phyloP scores from a whole-genome alignment of 2,797 vertebrate species.

The Etheostoma nigrum region DNA sequence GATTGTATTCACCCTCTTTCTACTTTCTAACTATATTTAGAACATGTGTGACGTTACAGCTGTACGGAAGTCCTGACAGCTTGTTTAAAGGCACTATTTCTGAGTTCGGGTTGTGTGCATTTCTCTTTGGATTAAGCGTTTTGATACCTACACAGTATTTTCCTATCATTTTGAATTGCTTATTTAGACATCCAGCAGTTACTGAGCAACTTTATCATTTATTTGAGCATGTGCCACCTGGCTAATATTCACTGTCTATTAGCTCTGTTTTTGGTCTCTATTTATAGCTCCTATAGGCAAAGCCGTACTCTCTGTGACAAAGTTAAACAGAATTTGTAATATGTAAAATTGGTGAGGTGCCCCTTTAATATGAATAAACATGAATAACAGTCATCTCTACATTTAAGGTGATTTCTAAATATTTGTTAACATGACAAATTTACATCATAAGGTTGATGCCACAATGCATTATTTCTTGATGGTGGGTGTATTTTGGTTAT shows the following conservation, averaged over 20 bases:
- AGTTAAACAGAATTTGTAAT: background rate
- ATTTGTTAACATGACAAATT: background rate
- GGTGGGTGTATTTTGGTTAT: background rate
- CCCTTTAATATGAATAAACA: background rate
- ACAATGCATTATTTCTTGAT: background rate
- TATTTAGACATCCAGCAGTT: background rate
- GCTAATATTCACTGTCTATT: background rate
- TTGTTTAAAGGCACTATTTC: too few species aligned
- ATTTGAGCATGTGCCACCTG: background rate
- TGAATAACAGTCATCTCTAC: background rate
- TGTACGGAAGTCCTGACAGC: too few species aligned
- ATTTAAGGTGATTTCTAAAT: background rate
- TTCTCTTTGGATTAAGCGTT: too few species aligned
- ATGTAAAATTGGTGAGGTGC: background rate
- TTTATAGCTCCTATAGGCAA: background rate
- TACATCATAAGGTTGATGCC: background rate
- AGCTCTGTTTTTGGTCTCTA: slow-evolving; percentile 8
- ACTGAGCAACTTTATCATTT: background rate
- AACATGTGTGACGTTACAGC: too few species aligned
- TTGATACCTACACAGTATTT: too few species aligned
- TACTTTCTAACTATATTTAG: too few species aligned
- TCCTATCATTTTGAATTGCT: background rate
- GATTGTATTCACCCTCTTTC: too few species aligned
- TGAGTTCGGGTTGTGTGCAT: too few species aligned
- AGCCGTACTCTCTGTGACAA: background rate